phyloP scores from a whole-genome alignment of 2,888 invertebrate genomes.

The Andrena trimmerana region DNA sequence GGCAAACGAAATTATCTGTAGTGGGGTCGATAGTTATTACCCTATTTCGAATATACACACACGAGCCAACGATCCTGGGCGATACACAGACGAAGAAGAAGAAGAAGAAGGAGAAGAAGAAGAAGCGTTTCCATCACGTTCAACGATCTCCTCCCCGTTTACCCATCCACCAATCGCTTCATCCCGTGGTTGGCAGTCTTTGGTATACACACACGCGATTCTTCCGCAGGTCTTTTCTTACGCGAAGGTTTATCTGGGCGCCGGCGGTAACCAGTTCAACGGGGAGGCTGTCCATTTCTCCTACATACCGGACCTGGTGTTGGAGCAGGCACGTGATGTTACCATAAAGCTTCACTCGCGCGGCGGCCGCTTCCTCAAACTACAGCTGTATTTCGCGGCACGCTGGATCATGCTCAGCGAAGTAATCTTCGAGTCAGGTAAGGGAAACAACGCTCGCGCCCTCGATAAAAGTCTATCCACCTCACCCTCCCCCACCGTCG shows the following conservation, averaged over 20 bases:
- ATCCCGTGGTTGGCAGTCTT: conserved; percentile 13
- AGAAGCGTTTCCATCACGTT: conserved; percentile 37
- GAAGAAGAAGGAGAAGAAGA: background rate
- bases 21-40: conserved; percentile 31
- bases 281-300: conserved; percentile 91
- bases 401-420: conserved; percentile 95
- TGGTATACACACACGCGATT: conserved; percentile 9
- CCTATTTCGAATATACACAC: conserved; percentile 4
- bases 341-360: conserved; percentile 92
- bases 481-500: background rate
- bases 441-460: conserved; percentile 67
- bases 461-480: conserved; percentile 38
- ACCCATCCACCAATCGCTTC: conserved; percentile 37
- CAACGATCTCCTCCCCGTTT: conserved; percentile 45
- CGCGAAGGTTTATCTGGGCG: conserved; percentile 91
- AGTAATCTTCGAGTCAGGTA: conserved; percentile 93
- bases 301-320: conserved; percentile 90
- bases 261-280: conserved; percentile 90
- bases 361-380: conserved; percentile 91
- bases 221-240: conserved; percentile 90
- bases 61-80: background rate
- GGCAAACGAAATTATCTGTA: background rate
- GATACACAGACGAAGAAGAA: no score
- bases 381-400: conserved; percentile 92
- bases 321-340: conserved; percentile 93